Evolutionary conservation across 37 sponge, comb jelly and placozoan species (phyloP), one percentile per base, ranked within the genome.

Genomic region (Mnemiopsis leidyi): DNA sequence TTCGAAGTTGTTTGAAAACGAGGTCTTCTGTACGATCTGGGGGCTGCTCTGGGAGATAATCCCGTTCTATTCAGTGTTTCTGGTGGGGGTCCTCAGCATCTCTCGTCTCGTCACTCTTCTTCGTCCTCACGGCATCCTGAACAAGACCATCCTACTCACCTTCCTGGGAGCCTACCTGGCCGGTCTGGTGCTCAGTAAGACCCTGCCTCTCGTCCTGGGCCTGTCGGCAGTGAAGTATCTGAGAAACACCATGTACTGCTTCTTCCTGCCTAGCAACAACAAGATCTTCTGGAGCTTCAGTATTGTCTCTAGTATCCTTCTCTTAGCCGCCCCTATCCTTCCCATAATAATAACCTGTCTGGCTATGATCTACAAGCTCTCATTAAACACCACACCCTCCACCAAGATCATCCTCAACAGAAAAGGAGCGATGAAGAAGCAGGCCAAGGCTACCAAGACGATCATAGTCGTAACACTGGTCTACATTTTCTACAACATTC

Each of bases 401-500:
- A 85, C 90, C 1, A 25, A 38, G 28, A 9, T 40, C 61, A 40
- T 28, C 30, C 23, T 0, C 61, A 38, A 40, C 18, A 23, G 40
- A n/a, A 38, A 33, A 26, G 61, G 90, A 9, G 24, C 61, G 7
- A 85, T 40, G 61, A 85, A 7, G 28, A 85, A 85, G 48, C 90
- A 85, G 23, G 61, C 61, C 24, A 18, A 33, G 25, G 90, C 90
- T 16, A 85, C 90, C 39, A 85, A 85, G 61, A 85, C 90, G 29
- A 85, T 85, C 23, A 85, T 85, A 35, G 36, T 85, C 24, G 90
- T 85, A 37, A 85, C 90, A 2, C 40, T 38, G 3, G 90, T 85
- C 36, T 85, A 85, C 90, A 33, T 85, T 20, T 33, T 85, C 26
- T 85, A 85, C 61, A 85, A 85, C 90, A 85, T 85, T 33, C 90